Conservation (phyloP, 1,140 invertebrate species). For the Drosophila quadrilineata region DNA sequence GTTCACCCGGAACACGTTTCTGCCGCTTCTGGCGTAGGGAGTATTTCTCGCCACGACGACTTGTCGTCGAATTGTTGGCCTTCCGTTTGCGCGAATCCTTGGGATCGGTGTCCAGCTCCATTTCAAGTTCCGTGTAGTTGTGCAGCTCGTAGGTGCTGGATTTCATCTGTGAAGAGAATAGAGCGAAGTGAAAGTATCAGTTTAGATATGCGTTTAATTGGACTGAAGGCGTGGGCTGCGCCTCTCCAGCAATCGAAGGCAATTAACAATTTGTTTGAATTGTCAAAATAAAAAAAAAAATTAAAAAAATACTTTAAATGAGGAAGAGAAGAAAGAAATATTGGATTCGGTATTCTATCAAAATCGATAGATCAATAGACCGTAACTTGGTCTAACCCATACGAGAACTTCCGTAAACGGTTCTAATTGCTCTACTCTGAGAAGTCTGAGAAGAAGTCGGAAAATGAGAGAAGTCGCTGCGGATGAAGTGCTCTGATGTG, state of each 20-base stretch:
- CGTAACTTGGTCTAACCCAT: slow-evolving; percentile 56
- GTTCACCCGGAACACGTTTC: slow-evolving; percentile 35
- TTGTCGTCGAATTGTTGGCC: slow-evolving; percentile 6
- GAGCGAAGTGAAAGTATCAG: slow-evolving; percentile 38
- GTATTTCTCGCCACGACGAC: slow-evolving; percentile 69
- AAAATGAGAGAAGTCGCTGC: slow-evolving; percentile 53
- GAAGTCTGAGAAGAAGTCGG: too few species aligned
- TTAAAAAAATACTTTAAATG: neutral
- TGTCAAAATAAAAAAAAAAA: slow-evolving; percentile 23
- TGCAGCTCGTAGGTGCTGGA: slow-evolving; percentile 70
- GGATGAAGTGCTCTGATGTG: slow-evolving; percentile 24
- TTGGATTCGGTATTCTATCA: neutral
- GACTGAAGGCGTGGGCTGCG: slow-evolving; percentile 35
- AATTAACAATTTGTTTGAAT: slow-evolving; percentile 68
- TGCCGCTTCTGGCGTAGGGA: slow-evolving; percentile 74
- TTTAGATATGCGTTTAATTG: slow-evolving; percentile 1
- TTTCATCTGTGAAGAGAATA: slow-evolving; percentile 63
- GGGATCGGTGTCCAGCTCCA: slow-evolving; percentile 31
- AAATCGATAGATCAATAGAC: slow-evolving; percentile 41
- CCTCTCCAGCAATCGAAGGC: slow-evolving; percentile 46
- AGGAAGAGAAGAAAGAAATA: neutral
- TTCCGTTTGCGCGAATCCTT: slow-evolving; percentile 62
- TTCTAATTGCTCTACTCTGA: slow-evolving; percentile 48
- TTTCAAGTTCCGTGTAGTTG: slow-evolving; percentile 65
- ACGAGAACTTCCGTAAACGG: slow-evolving; percentile 62